Evolutionary conservation across 2,888 invertebrate genomes (phyloP), one percentile per base, ranked within the genome.

Genomic region (Agrochola macilenta): DNA sequence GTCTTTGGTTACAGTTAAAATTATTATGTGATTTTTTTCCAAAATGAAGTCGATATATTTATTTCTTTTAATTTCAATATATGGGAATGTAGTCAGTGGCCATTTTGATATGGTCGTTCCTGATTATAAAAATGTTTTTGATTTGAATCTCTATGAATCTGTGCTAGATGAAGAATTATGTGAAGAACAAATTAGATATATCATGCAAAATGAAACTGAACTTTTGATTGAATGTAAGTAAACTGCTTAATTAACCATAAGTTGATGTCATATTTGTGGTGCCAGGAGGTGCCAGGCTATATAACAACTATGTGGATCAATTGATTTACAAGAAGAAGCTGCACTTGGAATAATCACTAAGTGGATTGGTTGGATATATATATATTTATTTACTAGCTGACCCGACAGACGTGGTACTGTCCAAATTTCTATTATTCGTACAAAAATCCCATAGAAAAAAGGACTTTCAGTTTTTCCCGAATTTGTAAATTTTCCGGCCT

Each of bases 91-190:
- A 14, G 83, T 83, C 9, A 70, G 12, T 52, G 91, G 85, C 8
- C 81, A 85, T 73, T 54, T 90, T 4, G 88, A 89, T 23, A 73
- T 88, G 69, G 80, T 86, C n/a, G 79, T 86, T 30, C 89, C 90
- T 4, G 87, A 83, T 64, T 43, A 82, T 58, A 92, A 91, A 83
- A 82, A 87, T 72, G 90, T 87, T 14, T 93, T 95, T 77, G 93
- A 95, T 86, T 82, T 84, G 57, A 91, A 92, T 75, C 89, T 95
- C 52, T 95, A 92, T 83, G 89, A 93, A 80, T 87, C 90, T 72
- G 95, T 93, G 20, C 82, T 96, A 58, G 91, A 96, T 88, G 73
- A 90, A 12, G 91, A 92, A 71, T 73, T 93, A 66, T 96, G 96
- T 89, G 80, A 87, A n/a, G 82, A 88, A 43, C 95, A 96, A 84